A percentile compares a stretch with the other conserved stretches of the same genome.
Evolutionary conservation across 2,113 vertebrate species (phyloP).

Genomic region (Hippotragus niger): DNA sequence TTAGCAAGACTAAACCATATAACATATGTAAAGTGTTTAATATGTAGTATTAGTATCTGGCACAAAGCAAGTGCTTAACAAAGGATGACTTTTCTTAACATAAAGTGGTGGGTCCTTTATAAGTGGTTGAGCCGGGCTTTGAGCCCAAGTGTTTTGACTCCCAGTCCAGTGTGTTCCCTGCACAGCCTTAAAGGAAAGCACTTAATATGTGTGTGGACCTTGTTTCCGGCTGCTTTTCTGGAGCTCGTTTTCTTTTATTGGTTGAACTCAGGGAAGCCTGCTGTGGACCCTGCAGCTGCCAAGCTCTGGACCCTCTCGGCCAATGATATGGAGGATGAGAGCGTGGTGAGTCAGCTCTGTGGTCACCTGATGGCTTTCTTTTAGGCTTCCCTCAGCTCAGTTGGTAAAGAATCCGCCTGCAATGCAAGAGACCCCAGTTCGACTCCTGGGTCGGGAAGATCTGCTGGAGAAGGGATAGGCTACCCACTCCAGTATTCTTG

Average conservation of each 20-base stretch:
- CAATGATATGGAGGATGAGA: constrained; percentile 92
- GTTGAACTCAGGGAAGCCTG: constrained; percentile 83
- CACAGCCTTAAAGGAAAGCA: neutral
- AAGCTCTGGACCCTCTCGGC: constrained; percentile 94
- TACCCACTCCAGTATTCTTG: neutral
- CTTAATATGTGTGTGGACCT: neutral
- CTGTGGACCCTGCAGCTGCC: constrained; percentile 87
- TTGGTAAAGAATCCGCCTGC: neutral
- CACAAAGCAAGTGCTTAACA: neutral
- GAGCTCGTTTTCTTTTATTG: constrained; percentile 1
- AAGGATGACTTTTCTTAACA: neutral
- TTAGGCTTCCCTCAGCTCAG: neutral
- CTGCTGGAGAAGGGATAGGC: neutral
- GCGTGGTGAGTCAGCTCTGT: constrained; percentile 83
- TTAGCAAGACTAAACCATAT: neutral
- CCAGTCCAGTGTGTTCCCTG: neutral
- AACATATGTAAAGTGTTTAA: neutral
- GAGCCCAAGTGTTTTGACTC: neutral
- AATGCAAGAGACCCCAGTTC: neutral
- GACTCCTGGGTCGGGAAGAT: neutral
- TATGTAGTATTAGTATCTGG: too few relatives aligned
- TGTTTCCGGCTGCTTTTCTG: neutral
- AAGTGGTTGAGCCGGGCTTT: neutral
- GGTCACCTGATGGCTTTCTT: neutral
- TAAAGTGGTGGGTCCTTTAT: neutral